Base-by-base conservation (phyloP, 2,113 vertebrate genomes). In the Nestor notabilis region DNA sequence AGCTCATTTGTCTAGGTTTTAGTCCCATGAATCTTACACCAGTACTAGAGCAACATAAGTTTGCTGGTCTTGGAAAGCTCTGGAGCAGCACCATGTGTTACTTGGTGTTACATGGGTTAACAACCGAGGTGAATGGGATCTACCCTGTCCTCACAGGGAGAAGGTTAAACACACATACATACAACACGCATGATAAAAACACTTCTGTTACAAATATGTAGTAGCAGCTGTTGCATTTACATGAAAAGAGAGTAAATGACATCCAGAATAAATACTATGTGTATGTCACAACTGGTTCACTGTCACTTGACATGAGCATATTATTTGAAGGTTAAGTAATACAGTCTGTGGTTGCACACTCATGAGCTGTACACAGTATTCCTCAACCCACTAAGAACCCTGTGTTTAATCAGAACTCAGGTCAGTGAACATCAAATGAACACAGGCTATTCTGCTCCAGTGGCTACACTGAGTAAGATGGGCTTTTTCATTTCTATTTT, bases 121-220 rank as follows among this genome's bases (percentile, higher is more conserved):
- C 46, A 49, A 23, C 28, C 0, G 0, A 64, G 60, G 14, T 31
- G 39, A 41, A 60, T 0, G 5, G 25, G 37, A 41, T 1, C 39
- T 17, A 31, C 50, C 3, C 37, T 35, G 23, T 15, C 5, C 11
- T 41, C 70, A 74, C 66, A 64, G 46, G 41, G 11, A 37, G 47
- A 10, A 60, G 53, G 4, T 31, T 65, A 43, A 83, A 70, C 46
- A 79, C 49, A 20, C 2, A 0, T 3, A 33, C 23, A 29, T 23
- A 55, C 70, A 89, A 41, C 25, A 63, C 1, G 5, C 58, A 81
- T 1, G 0, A 37, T 11, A 75, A 83, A 89, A 92, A 16, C 68
- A 78, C 23, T 92, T 75, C 58, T 83, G 55, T 37, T 79, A 82
- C 3, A 47, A 56, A 52, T 39, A 74, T 11, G 31, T 24, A 74